These are phyloP conservation scores for Aplysina aerophoba DNA, from an alignment of 37 sponge, comb jelly and placozoan species.

Conservation along the genomic window DNA sequence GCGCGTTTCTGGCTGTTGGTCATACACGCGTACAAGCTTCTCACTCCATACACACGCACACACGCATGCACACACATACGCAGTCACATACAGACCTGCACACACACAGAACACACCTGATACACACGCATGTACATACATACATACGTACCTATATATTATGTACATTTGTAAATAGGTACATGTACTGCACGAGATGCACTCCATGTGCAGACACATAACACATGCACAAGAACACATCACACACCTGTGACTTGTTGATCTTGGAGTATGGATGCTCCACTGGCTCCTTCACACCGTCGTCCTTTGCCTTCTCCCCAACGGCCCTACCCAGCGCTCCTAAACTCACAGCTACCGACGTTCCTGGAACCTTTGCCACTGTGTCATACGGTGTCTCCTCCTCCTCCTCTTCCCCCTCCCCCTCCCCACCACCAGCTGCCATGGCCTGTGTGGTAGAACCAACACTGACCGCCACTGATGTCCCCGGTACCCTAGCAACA, in stretches of 20 bases:
- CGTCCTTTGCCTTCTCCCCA: not conserved
- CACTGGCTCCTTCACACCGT: constrained; percentile 30
- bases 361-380: constrained; percentile 14
- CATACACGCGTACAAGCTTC: too few species aligned
- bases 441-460: not conserved
- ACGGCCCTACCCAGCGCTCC: not conserved
- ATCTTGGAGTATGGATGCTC: constrained; percentile 45
- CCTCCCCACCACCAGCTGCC: not conserved
- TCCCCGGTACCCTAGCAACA: constrained; percentile 1
- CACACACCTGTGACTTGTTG: not conserved
- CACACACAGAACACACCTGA: too few species aligned
- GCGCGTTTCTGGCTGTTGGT: too few species aligned
- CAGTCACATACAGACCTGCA: too few species aligned
- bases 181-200: too few species aligned
- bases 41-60: too few species aligned
- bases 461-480: not conserved
- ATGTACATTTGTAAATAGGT: too few species aligned
- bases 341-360: not conserved
- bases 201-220: too few species aligned
- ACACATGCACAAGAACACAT: not conserved
- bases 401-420: constrained; percentile 17
- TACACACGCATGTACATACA: too few species aligned
- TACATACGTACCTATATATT: too few species aligned
- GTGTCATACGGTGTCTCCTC: constrained; percentile 75
- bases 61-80: too few species aligned